A percentile compares a stretch with the other conserved stretches of the same genome.
phyloP scores from a whole-genome alignment of 2,113 vertebrate genomes.

The Oreochromis spilurus region DNA sequence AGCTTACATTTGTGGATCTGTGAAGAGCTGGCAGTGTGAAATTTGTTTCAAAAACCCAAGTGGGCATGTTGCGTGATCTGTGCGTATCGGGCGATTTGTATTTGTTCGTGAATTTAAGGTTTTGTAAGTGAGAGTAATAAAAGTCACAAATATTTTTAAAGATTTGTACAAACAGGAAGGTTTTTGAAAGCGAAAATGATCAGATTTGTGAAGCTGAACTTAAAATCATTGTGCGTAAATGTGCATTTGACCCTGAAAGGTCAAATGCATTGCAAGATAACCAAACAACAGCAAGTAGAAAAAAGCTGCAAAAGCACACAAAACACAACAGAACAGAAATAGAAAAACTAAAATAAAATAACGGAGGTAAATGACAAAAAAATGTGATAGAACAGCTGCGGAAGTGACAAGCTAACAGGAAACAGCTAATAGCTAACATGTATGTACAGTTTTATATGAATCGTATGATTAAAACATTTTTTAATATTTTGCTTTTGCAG shows the following conservation, averaged over 20 bases:
- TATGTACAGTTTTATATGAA: fast-evolving
- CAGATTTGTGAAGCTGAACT: fast-evolving
- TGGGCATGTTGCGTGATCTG: background rate
- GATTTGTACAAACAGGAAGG: background rate
- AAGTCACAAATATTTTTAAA: background rate
- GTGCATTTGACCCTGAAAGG: background rate
- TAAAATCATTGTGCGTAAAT: background rate
- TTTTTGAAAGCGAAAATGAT: background rate
- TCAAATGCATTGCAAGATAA: background rate
- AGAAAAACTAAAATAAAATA: background rate
- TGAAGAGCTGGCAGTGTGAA: background rate
- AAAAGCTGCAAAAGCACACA: background rate
- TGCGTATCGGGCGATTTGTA: background rate
- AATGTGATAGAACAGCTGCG: background rate
- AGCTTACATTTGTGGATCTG: background rate
- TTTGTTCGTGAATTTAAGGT: background rate
- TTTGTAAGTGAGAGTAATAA: background rate
- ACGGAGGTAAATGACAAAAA: background rate
- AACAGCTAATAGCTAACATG: background rate
- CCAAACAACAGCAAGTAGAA: background rate
- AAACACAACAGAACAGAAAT: background rate
- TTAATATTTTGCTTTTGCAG: too few relatives aligned
- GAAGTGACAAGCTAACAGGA: background rate
- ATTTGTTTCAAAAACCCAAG: background rate
- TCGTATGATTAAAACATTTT: background rate